These are phyloP conservation scores for Triplophysa dalaica DNA, from an alignment of 2,113 vertebrate genomes.

Conservation along the genomic window DNA sequence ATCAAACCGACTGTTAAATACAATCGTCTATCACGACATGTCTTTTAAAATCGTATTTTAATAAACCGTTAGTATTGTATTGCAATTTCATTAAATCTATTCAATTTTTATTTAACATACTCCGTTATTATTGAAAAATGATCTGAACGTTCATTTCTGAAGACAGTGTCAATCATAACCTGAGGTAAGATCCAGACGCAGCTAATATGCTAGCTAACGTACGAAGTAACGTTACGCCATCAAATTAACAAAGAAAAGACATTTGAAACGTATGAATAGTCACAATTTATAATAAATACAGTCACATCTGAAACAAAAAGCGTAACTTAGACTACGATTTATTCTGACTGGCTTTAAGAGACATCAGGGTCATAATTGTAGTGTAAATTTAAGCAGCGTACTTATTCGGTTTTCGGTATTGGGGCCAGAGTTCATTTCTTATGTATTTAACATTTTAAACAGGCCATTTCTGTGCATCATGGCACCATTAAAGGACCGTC, in stretches of 20 bases:
- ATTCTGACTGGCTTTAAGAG: slow-evolving; percentile 5
- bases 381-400: not conserved
- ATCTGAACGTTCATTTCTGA: not conserved
- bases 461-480: slow-evolving; percentile 52
- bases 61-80: not conserved
- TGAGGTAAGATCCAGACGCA: slow-evolving; percentile 13
- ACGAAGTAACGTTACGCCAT: not conserved
- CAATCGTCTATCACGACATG: not conserved
- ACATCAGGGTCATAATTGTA: not conserved
- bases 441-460: slow-evolving; percentile 7
- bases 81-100: not conserved
- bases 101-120: not conserved
- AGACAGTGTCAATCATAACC: not conserved
- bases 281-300: too few relatives aligned
- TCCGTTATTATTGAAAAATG: not conserved
- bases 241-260: not conserved
- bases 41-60: not conserved
- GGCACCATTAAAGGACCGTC: slow-evolving; percentile 47
- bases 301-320: not conserved
- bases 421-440: not conserved
- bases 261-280: too few relatives aligned
- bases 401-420: not conserved
- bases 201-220: not conserved
- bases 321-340: too few relatives aligned
- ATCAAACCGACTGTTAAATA: not conserved